Evolutionary conservation across 2,113 vertebrate species (phyloP).

Genomic region (Antechinus flavipes): DNA sequence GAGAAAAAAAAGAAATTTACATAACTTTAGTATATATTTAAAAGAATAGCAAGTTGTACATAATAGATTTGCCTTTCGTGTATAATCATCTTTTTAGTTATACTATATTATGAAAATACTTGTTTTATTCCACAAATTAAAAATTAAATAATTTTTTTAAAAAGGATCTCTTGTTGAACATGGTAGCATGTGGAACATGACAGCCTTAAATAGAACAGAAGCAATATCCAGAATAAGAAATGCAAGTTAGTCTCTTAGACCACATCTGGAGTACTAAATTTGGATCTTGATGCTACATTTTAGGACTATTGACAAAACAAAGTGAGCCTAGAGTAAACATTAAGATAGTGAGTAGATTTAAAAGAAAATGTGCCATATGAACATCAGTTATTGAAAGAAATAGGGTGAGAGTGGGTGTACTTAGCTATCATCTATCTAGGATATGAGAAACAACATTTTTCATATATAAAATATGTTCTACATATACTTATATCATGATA

Average conservation of each 20-base stretch:
- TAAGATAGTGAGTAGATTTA: neutral
- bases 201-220: neutral
- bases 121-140: neutral
- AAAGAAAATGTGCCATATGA: neutral
- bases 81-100: neutral
- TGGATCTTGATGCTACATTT: neutral
- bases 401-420: neutral
- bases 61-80: neutral
- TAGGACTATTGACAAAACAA: neutral
- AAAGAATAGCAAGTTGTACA: neutral
- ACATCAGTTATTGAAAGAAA: neutral
- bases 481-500: neutral
- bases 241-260: neutral
- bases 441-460: neutral
- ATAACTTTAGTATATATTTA: neutral
- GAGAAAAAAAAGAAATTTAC: neutral
- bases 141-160: neutral
- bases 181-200: neutral
- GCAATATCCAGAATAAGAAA: neutral
- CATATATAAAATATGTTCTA: neutral
- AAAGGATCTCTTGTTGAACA: neutral
- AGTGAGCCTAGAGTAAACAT: neutral
- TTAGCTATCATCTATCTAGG: neutral
- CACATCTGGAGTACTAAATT: neutral
- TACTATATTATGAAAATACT: neutral